Evolutionary conservation across 2,113 vertebrate species (phyloP).

Genomic region (Prinia subflava): DNA sequence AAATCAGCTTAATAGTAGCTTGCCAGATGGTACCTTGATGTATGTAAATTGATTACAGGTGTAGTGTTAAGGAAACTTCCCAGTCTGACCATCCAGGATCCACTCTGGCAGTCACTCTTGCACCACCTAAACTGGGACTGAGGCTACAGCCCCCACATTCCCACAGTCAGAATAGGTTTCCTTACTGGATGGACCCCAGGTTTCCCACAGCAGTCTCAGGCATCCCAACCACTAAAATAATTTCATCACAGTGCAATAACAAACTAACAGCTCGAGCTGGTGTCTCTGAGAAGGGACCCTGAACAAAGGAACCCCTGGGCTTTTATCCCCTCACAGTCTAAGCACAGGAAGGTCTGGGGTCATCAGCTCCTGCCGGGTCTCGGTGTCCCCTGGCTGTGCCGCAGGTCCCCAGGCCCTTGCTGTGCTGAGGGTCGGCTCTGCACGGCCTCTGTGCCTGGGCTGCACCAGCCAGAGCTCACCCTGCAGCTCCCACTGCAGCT

Average conservation of each 20-base stretch:
- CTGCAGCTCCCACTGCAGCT: neutral
- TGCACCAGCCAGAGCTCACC: neutral
- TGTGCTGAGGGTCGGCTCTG: neutral
- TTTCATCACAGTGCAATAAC: neutral
- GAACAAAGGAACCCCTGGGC: neutral
- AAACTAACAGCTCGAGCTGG: neutral
- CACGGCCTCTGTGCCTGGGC: neutral
- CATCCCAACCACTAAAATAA: neutral
- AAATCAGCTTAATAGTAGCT: neutral
- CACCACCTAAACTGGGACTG: no score
- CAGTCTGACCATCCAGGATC: neutral
- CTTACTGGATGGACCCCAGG: neutral
- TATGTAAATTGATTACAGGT: neutral
- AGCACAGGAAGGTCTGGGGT: neutral
- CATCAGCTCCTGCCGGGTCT: fast-evolving
- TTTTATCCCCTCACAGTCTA: neutral
- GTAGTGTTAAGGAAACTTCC: neutral
- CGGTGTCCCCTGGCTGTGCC: neutral
- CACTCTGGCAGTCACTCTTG: neutral
- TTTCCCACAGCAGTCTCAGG: neutral
- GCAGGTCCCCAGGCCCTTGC: neutral
- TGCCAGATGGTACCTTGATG: neutral
- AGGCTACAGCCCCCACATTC: no score
- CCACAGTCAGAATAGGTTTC: neutral
- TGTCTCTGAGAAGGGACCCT: neutral